Conservation (phyloP, 2,113 vertebrate genomes). For the Promerops cafer region DNA sequence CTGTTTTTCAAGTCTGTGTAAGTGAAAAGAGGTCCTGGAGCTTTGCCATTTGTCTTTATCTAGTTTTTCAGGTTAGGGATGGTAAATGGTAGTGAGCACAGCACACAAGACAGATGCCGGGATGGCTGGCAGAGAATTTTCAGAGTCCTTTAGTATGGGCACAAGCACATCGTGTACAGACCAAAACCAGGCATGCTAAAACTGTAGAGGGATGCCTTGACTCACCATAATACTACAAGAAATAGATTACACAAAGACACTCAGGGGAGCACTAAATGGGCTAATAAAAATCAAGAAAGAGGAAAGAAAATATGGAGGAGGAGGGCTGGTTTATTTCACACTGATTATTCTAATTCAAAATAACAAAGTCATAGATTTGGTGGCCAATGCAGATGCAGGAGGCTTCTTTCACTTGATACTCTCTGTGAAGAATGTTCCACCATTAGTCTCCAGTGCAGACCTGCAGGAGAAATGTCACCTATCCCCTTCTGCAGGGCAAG, state of each 20-base stretch:
- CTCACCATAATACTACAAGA: not conserved
- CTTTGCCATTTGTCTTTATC: not conserved
- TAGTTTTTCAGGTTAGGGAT: not conserved
- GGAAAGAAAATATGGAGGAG: not conserved
- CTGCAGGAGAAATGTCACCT: not conserved
- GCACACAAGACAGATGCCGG: not conserved
- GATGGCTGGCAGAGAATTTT: not conserved
- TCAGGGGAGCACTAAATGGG: not conserved
- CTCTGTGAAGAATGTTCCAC: not conserved
- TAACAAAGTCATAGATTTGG: not conserved
- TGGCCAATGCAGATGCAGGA: not conserved
- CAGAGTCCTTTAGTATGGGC: not conserved
- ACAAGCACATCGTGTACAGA: not conserved
- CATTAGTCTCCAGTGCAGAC: not conserved
- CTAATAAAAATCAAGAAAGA: slow-evolving; percentile 36
- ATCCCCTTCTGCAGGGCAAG: not conserved
- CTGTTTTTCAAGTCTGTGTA: not conserved
- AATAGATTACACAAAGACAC: not conserved
- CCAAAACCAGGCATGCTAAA: not conserved
- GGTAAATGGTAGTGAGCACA: not conserved
- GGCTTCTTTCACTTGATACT: not conserved
- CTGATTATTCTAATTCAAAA: slow-evolving; percentile 16
- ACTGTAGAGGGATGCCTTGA: not conserved
- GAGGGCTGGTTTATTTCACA: not conserved
- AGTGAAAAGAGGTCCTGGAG: not conserved